phyloP scores from a whole-genome alignment of 1,140 invertebrate species.

The Heliconius congener region DNA sequence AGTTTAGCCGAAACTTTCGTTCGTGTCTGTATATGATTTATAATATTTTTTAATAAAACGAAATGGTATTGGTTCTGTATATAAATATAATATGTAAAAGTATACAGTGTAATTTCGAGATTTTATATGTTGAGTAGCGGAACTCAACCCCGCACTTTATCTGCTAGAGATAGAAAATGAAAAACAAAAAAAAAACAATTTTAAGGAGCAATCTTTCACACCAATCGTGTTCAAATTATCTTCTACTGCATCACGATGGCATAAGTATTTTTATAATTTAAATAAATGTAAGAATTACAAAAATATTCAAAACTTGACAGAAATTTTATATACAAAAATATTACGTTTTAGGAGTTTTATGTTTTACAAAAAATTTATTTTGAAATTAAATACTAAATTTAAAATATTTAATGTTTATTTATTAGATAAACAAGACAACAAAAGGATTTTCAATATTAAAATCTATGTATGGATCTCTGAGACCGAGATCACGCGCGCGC shows the following conservation, averaged over 20 bases:
- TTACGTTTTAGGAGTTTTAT: too few relatives aligned
- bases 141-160: neutral
- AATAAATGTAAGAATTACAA: too few relatives aligned
- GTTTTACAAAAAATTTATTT: too few relatives aligned
- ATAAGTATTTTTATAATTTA: too few relatives aligned
- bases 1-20: neutral
- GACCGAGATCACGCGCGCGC: constrained; percentile 17
- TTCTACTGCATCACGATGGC: too few relatives aligned
- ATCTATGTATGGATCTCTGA: constrained; percentile 11
- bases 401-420: neutral
- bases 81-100: neutral
- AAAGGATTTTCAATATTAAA: neutral
- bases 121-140: neutral
- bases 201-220: too few relatives aligned
- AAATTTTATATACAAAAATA: too few relatives aligned
- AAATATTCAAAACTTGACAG: too few relatives aligned
- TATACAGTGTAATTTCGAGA: neutral
- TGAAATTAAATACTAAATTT: too few relatives aligned
- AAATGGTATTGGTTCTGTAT: neutral
- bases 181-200: too few relatives aligned
- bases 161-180: neutral
- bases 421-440: neutral
- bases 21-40: neutral
- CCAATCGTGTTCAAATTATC: too few relatives aligned
- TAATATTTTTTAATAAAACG: neutral